These are phyloP conservation scores for Acrocyrtus sp. DNA, from an alignment of 2,888 invertebrate species.

Conservation along the genomic window DNA sequence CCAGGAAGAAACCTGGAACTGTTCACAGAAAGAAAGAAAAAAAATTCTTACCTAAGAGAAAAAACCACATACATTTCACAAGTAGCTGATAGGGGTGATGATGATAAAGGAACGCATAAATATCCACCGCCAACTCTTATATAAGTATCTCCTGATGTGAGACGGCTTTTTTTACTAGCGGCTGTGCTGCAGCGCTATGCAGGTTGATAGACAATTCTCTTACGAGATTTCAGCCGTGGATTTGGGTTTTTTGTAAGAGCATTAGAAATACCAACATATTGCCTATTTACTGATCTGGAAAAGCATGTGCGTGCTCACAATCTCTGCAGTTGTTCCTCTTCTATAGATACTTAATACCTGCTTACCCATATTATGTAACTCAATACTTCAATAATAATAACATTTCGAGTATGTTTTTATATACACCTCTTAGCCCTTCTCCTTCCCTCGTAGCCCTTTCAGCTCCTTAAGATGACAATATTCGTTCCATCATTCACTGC, in stretches of 20 bases:
- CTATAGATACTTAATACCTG: background rate
- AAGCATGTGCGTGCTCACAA: background rate
- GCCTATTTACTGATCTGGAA: background rate
- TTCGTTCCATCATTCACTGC: background rate
- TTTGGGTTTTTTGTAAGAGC: constrained; percentile 1
- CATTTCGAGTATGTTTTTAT: background rate
- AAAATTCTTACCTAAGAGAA: no score
- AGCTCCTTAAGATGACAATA: background rate
- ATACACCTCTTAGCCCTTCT: no score
- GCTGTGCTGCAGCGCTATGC: background rate
- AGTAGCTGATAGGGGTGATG: background rate
- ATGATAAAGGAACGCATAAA: constrained; percentile 15
- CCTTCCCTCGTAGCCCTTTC: no score
- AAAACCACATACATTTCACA: background rate
- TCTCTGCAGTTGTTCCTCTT: background rate
- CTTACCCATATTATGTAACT: background rate
- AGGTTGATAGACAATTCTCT: constrained; percentile 43
- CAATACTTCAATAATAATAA: background rate
- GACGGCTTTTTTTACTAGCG: background rate
- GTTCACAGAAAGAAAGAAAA: constrained; percentile 6
- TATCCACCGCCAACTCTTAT: background rate
- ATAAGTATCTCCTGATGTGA: background rate
- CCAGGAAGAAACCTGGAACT: constrained; percentile 22
- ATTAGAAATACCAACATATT: background rate
- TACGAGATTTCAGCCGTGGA: constrained; percentile 27